A percentile compares a stretch with the other conserved stretches of the same genome.
Evolutionary conservation across 2,888 invertebrate genomes (phyloP).

Genomic region (Meganola albula): DNA sequence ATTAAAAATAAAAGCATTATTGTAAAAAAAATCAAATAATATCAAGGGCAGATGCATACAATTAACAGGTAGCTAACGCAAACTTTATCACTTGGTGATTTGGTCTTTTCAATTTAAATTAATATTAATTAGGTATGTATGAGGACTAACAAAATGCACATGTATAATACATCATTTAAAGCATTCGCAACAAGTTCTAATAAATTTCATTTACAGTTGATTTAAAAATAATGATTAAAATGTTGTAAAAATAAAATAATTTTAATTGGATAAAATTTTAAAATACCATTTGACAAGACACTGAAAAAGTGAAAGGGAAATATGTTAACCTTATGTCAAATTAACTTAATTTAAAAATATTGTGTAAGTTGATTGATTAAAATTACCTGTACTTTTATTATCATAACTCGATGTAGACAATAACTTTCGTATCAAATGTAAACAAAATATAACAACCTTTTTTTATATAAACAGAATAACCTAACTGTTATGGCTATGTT

Average conservation of each 20-base stretch:
- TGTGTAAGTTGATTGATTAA: constrained; percentile 59
- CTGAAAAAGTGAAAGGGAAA: constrained; percentile 43
- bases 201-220: constrained; percentile 35
- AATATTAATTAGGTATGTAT: constrained; percentile 25
- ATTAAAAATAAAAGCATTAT: constrained; percentile 75
- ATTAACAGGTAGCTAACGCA: constrained; percentile 55
- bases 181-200: constrained; percentile 35
- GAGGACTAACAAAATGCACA: constrained; percentile 61
- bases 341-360: constrained; percentile 62
- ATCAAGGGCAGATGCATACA: constrained; percentile 71
- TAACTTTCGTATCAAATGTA: constrained; percentile 60
- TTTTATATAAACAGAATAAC: constrained; percentile 45
- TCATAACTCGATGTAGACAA: constrained; percentile 70
- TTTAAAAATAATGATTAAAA: constrained; percentile 19
- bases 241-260: constrained; percentile 20
- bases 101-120: constrained; percentile 57
- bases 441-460: constrained; percentile 56
- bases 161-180: constrained; percentile 46
- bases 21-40: constrained; percentile 74
- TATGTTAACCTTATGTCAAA: constrained; percentile 57
- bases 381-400: constrained; percentile 73
- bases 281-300: constrained; percentile 32
- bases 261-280: constrained; percentile 25
- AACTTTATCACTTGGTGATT: constrained; percentile 73
- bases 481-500: constrained; percentile 40